Conservation (phyloP, 2,888 invertebrate genomes). For the Gastracanthus pulcherrimus region DNA sequence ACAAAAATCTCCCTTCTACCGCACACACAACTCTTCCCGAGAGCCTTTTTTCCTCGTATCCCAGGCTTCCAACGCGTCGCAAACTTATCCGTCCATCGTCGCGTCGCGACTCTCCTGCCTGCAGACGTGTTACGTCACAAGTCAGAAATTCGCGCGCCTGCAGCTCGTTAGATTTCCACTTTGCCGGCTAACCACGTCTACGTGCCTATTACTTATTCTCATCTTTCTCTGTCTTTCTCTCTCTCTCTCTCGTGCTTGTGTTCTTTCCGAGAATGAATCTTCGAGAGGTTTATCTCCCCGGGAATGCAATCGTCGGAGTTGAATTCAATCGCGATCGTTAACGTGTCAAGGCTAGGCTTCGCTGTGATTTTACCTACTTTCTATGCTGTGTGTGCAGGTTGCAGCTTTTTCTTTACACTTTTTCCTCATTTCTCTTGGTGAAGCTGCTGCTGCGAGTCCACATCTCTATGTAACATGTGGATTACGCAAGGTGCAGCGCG, state of each 20-base stretch:
- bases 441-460: no score
- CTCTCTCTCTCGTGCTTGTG: background rate
- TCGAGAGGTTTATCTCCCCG: slow-evolving; percentile 24
- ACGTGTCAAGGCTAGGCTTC: slow-evolving; percentile 52
- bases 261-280: slow-evolving; percentile 49
- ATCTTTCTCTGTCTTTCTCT: background rate
- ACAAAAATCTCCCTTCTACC: background rate
- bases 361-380: slow-evolving; percentile 51
- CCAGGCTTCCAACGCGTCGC: background rate
- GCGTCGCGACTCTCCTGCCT: slow-evolving; percentile 1
- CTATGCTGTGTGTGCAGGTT: slow-evolving; percentile 19
- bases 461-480: background rate
- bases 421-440: slow-evolving; percentile 35
- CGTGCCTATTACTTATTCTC: slow-evolving; percentile 43
- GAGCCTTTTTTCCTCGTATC: no score
- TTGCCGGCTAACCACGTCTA: slow-evolving; percentile 35
- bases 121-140: slow-evolving; percentile 42
- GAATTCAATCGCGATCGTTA: slow-evolving; percentile 53
- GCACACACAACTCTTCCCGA: background rate
- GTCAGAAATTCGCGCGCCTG: slow-evolving; percentile 47
- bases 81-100: slow-evolving; percentile 51
- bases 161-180: slow-evolving; percentile 54
- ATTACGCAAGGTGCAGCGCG: slow-evolving; percentile 25
- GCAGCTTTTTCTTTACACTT: no score
- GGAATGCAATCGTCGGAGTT: slow-evolving; percentile 24